Evolutionary conservation across 2,797 vertebrate species (phyloP), one percentile per base, ranked within the genome.

Genomic region (Sciurus carolinensis): DNA sequence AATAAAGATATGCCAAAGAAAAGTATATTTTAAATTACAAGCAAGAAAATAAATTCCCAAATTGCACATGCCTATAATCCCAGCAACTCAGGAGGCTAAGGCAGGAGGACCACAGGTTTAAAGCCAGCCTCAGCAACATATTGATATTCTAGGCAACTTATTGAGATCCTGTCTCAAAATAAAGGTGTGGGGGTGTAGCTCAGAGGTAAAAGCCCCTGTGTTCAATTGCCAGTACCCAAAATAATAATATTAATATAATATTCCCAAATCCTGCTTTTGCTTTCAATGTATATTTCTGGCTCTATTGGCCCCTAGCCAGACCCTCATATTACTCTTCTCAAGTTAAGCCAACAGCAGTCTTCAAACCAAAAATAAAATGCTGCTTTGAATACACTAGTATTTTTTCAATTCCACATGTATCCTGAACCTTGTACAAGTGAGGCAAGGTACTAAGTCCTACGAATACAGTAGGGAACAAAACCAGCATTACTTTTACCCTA

Each of bases 221-320:
- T 62, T 62, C 59, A 62, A 62, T 26, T 62, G 8, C 59, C 59
- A 62, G 59, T 10, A 62, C 59, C 59, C 24, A 62, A 62, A 26
- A 62, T 62, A 62, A 62, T 62, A 62, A 62, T 26, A 62, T 8
- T 26, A 62, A 62, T 26, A 26, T 26, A 62, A 26, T 26, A 62
- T 62, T 75, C 71, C 59, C 42, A 47, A 85, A 67, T 47, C 3
- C 75, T 93, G 20, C 44, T 57, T 67, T 93, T 96, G 88, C 54
- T 76, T 50, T 87, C 52, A 72, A 15, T 17, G 8, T 3, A 47
- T 0, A 39, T 8, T 64, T 42, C 2, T 50, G 50, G 64, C n/a
- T 82, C 36, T 50, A 47, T 52, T 39, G 28, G 52, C n/a, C n/a
- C 87, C 62, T 62, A 11, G 39, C 24, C 59, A 69, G 59, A 28